These are phyloP conservation scores for Acronicta leporina DNA, from an alignment of 2,888 invertebrate species.

Conservation along the genomic window DNA sequence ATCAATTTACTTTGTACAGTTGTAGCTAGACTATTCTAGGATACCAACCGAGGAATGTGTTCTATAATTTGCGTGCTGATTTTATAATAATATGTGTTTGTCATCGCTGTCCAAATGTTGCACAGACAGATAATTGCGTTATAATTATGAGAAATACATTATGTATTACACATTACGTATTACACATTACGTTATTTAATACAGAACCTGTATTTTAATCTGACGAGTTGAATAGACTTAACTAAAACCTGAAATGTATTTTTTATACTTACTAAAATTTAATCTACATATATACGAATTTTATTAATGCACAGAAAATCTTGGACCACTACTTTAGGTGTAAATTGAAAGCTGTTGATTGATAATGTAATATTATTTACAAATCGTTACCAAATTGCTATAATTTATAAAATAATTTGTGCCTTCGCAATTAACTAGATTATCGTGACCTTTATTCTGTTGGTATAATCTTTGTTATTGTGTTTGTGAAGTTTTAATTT, in stretches of 20 bases:
- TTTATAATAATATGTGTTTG: constrained; percentile 40
- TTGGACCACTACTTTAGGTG: constrained; percentile 58
- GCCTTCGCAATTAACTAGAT: constrained; percentile 68
- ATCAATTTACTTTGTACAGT: constrained; percentile 36
- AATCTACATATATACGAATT: constrained; percentile 28
- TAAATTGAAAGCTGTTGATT: constrained; percentile 40
- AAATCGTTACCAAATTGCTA: constrained; percentile 78
- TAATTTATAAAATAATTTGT: constrained; percentile 67
- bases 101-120: constrained; percentile 27
- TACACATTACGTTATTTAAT: constrained; percentile 25
- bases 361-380: constrained; percentile 60
- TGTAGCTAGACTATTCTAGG: constrained; percentile 23
- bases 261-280: constrained; percentile 51
- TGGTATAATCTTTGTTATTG: constrained; percentile 59
- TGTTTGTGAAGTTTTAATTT: constrained; percentile 65
- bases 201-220: constrained; percentile 30
- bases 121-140: constrained; percentile 13
- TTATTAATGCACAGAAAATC: constrained; percentile 56
- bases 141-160: constrained; percentile 32
- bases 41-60: constrained; percentile 45
- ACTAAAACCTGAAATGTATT: constrained; percentile 45
- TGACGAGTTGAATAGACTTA: constrained; percentile 37
- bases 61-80: constrained; percentile 45
- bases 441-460: constrained; percentile 58
- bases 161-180: constrained; percentile 44